A percentile compares a stretch with the other conserved stretches of the same genome.
phyloP scores from a whole-genome alignment of 2,113 vertebrate genomes.

The Brachyistius frenatus region DNA sequence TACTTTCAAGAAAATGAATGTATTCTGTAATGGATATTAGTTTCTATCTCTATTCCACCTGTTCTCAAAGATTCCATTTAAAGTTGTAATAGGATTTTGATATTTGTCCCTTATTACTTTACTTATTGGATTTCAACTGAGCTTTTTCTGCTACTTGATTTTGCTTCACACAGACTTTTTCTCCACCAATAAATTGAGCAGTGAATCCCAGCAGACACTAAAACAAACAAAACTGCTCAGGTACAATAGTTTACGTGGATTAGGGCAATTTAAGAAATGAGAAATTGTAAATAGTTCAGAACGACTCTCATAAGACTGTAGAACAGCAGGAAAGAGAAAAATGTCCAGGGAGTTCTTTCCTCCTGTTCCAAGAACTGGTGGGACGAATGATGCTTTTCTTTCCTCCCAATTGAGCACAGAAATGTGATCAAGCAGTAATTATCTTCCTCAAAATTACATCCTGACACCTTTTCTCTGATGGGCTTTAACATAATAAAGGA shows the following conservation, averaged over 20 bases:
- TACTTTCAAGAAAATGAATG: too few relatives aligned
- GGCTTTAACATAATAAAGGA: conserved; percentile 40
- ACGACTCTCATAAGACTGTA: conserved; percentile 27
- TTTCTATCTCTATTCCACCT: too few relatives aligned
- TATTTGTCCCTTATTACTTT: too few relatives aligned
- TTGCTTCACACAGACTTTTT: conserved; percentile 21
- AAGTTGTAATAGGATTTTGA: too few relatives aligned
- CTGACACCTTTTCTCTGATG: conserved; percentile 42
- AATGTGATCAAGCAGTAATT: conserved; percentile 64
- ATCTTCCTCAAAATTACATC: conserved; percentile 60
- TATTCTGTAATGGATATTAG: too few relatives aligned
- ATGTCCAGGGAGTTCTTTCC: conserved; percentile 34
- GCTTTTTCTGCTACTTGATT: background rate
- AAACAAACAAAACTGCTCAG: conserved; percentile 46
- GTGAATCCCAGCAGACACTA: conserved; percentile 29
- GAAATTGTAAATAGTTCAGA: conserved; percentile 40
- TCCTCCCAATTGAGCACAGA: conserved; percentile 37
- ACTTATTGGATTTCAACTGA: background rate
- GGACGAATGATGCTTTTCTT: conserved; percentile 33
- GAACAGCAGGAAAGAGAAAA: conserved; percentile 40
- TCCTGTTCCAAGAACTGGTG: conserved; percentile 22
- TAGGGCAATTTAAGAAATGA: conserved; percentile 7
- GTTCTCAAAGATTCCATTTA: too few relatives aligned
- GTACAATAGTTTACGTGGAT: conserved; percentile 41
- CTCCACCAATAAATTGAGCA: conserved; percentile 11